Evolutionary conservation across 2,888 invertebrate genomes (phyloP), one percentile per base, ranked within the genome.

Genomic region (Spilarctia lutea): DNA sequence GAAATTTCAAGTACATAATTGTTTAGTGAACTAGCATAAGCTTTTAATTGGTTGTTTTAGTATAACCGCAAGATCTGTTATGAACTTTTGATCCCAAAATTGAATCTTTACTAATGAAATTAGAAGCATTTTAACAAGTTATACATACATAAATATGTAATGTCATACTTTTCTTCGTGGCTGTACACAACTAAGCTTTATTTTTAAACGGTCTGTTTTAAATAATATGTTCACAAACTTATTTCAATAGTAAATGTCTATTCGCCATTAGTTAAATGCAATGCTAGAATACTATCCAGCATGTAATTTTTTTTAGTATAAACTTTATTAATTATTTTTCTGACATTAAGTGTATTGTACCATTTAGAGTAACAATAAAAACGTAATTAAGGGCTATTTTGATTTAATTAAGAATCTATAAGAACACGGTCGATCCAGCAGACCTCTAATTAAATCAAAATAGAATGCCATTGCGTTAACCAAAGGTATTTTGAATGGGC

Each of bases 401-500:
- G 18, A 30, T 30, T 30, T 30, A 63, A 63, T 63, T 30, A 63
- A 30, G 30, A 18, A 30, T 30, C 18, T 30, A 1, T 63, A 30
- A 63, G 18, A 63, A 30, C 30, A 30, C 30, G 0, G 18, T 2
- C 30, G 18, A 8, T 16, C 16, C 30, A 63, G 3, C 18, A 30
- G 63, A 63, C 30, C 63, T 68, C 20, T 27, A 68, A 68, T 68
- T 39, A 66, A 63, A 30, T 63, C 30, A 63, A 63, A 63, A 63
- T 63, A 63, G 63, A 63, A n/a, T 60, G 27, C 27, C 71, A 63
- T 65, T 48, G 11, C 42, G 20, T 71, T 71, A 71, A 45, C 42
- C 20, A 30, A n/a, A 45, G 30, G 18, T 70, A 35, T 60, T n/a
- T 33, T 71, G 30, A 71, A 71, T 65, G 39, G n/a, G 65, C 71